Conservation (phyloP, 2,888 invertebrate species). For the Hypolimnas misippus region DNA sequence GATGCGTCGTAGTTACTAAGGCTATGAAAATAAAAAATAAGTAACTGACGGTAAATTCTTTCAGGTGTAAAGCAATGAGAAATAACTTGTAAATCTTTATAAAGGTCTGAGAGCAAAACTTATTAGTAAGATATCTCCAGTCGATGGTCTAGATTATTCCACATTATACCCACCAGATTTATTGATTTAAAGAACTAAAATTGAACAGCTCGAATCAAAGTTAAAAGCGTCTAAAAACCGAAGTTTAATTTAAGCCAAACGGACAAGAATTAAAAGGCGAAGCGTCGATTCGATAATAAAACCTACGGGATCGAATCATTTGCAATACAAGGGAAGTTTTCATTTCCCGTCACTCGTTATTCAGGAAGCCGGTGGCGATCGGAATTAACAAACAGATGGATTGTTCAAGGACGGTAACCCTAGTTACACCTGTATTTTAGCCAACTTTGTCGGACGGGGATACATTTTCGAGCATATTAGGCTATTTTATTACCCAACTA, state of each 20-base stretch:
- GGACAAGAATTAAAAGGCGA: background rate
- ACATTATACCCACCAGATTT: too few species aligned
- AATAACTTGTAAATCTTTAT: too few species aligned
- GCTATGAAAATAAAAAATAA: too few species aligned
- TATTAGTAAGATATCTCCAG: too few species aligned
- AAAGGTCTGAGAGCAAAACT: too few species aligned
- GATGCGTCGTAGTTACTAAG: too few species aligned
- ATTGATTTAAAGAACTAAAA: background rate
- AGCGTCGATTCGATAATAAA: conserved; percentile 11
- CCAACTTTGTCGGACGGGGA: too few species aligned
- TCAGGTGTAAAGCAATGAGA: too few species aligned
- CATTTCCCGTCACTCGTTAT: conserved; percentile 18
- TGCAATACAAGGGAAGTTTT: conserved; percentile 15
- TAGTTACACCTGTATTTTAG: background rate
- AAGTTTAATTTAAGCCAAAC: background rate
- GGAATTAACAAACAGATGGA: conserved; percentile 2
- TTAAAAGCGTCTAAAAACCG: background rate
- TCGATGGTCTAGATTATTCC: too few species aligned
- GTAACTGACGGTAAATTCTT: too few species aligned
- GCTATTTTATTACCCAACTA: too few species aligned
- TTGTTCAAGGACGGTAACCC: background rate
- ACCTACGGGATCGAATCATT: conserved; percentile 18
- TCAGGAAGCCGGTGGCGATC: background rate
- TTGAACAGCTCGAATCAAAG: background rate
- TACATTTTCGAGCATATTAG: too few species aligned